phyloP scores from a whole-genome alignment of 37 sponge, comb jelly and placozoan species.

The Beroe ovata region DNA sequence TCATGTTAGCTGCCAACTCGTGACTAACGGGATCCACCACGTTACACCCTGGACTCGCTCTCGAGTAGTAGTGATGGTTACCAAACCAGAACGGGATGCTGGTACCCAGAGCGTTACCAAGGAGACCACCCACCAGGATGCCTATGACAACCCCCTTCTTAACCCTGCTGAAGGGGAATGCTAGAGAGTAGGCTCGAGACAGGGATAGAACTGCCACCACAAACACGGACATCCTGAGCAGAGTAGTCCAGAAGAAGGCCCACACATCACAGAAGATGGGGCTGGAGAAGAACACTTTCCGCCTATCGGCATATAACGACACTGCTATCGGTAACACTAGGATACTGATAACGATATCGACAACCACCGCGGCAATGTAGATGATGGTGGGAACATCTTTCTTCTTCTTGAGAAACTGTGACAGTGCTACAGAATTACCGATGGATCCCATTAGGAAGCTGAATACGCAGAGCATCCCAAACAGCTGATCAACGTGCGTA shows the following conservation, averaged over 20 bases:
- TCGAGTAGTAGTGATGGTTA: not conserved
- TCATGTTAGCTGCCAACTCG: not conserved
- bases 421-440: constrained; percentile 14
- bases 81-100: constrained; percentile 19
- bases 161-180: constrained; percentile 45
- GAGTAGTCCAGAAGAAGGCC: constrained; percentile 32
- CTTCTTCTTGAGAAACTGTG: constrained; percentile 21
- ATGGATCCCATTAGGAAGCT: constrained; percentile 3
- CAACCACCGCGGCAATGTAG: constrained; percentile 1
- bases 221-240: constrained; percentile 14
- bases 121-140: not conserved
- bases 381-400: constrained; percentile 36
- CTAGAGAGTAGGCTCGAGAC: constrained; percentile 21
- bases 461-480: constrained; percentile 46
- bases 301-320: not conserved
- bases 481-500: constrained; percentile 2
- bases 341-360: not conserved
- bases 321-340: not conserved
- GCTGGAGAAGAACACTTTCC: not conserved
- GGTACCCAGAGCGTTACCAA: not conserved
- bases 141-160: not conserved
- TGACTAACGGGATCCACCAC: not conserved
- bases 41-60: not conserved
- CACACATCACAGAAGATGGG: constrained; percentile 20
- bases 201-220: constrained; percentile 5